A percentile compares a stretch with the other conserved stretches of the same genome.
Evolutionary conservation across 2,113 vertebrate species (phyloP).

Genomic region (Columbina picui): DNA sequence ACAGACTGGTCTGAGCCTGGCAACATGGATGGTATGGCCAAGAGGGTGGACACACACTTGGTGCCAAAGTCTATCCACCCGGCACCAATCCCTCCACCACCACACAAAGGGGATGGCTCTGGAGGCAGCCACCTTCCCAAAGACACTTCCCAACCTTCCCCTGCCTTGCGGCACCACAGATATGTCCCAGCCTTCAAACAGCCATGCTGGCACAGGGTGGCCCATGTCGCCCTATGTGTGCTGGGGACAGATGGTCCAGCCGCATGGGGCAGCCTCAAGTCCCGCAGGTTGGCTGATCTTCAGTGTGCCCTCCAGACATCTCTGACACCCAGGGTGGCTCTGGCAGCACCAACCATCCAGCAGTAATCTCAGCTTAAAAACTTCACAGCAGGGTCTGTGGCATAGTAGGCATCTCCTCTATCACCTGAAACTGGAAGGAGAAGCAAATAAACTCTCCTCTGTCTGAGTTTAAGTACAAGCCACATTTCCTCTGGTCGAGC

Average conservation of each 20-base stretch:
- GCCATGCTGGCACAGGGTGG: neutral
- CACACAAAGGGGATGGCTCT: neutral
- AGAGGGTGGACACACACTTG: neutral
- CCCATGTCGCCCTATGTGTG: neutral
- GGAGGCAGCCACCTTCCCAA: neutral
- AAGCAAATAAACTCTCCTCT: neutral
- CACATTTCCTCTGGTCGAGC: neutral
- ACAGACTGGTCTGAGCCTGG: neutral
- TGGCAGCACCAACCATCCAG: neutral
- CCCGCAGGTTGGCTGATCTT: neutral
- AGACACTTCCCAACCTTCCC: neutral
- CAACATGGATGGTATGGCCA: neutral
- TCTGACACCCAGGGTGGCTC: neutral
- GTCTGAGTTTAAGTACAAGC: neutral
- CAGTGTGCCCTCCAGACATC: neutral
- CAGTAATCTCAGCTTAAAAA: neutral
- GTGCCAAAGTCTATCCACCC: neutral
- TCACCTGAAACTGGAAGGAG: neutral
- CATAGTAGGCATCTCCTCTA: neutral
- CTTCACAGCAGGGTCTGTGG: too few species aligned
- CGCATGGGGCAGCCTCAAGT: neutral
- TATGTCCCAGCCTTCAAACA: neutral
- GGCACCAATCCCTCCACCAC: neutral
- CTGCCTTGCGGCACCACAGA: fast-evolving
- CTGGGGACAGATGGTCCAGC: neutral